Conservation (phyloP, 2,113 vertebrate species). For the Canis aureus region DNA sequence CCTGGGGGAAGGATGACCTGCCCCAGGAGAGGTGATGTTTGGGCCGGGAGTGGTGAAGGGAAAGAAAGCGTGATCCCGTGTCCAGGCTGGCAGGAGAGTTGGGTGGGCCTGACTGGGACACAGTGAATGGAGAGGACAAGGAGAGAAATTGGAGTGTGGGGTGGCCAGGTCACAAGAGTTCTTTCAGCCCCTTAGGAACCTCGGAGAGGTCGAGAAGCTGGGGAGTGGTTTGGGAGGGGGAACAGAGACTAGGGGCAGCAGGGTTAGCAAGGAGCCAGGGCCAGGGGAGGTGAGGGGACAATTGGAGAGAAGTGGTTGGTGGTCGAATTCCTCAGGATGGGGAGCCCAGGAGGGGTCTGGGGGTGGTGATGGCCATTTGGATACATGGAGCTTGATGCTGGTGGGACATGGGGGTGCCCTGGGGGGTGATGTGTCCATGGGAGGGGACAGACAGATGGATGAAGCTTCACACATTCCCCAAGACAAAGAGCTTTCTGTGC, state of each 20-base stretch:
- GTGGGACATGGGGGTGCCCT: accelerated
- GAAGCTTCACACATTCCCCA: background rate
- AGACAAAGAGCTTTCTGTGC: background rate
- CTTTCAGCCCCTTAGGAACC: background rate
- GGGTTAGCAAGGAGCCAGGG: background rate
- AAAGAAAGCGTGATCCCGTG: accelerated
- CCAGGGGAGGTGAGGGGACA: background rate
- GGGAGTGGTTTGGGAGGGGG: background rate
- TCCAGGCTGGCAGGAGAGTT: background rate
- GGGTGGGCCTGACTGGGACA: background rate
- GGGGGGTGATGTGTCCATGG: background rate
- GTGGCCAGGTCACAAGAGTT: background rate
- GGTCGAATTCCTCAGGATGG: background rate
- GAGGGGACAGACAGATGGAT: accelerated
- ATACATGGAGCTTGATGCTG: background rate
- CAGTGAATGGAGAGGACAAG: background rate
- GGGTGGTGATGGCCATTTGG: background rate
- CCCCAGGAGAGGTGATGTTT: background rate
- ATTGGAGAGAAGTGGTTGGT: background rate
- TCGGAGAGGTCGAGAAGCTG: background rate
- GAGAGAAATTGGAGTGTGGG: background rate
- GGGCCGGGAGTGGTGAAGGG: background rate
- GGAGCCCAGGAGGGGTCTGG: no score
- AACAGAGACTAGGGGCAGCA: background rate
- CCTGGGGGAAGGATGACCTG: background rate